Evolutionary conservation across 2,113 vertebrate genomes (phyloP).

Genomic region (Corvus moneduloides): DNA sequence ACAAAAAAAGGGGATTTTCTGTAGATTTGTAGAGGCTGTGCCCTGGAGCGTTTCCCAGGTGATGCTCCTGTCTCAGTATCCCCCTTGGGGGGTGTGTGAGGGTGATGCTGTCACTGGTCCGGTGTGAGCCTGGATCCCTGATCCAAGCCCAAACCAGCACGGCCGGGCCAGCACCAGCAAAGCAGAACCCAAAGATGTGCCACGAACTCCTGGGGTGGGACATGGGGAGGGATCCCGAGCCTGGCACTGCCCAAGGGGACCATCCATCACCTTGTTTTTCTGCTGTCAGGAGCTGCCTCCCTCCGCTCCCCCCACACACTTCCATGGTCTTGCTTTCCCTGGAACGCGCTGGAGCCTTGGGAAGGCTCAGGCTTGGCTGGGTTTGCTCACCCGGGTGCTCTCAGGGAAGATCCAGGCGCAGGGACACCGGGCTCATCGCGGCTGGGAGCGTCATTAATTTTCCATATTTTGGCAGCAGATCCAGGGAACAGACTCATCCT

Average conservation of each 20-base stretch:
- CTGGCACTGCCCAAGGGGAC: neutral
- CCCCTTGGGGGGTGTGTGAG: accelerated
- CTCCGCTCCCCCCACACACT: accelerated
- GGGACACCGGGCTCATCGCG: accelerated
- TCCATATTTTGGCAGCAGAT: neutral
- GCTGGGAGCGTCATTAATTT: neutral
- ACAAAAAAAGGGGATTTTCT: neutral
- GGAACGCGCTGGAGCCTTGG: neutral
- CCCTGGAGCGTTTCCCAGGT: neutral
- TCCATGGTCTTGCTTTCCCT: neutral
- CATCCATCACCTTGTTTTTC: conserved; percentile 1
- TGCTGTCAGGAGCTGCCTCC: neutral
- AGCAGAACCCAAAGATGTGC: neutral
- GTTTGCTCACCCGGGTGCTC: accelerated
- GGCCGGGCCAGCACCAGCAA: neutral
- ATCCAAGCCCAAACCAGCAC: neutral
- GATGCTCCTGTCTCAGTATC: neutral
- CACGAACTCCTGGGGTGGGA: accelerated
- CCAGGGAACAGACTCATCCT: neutral
- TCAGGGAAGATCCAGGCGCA: neutral
- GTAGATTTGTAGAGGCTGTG: neutral
- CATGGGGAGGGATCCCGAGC: neutral
- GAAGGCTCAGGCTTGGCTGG: neutral
- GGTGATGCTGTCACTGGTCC: accelerated
- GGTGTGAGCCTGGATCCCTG: accelerated